Evolutionary conservation across 2,113 vertebrate species (phyloP), one percentile per base, ranked within the genome.

Genomic region (Paradisaea rubra): DNA sequence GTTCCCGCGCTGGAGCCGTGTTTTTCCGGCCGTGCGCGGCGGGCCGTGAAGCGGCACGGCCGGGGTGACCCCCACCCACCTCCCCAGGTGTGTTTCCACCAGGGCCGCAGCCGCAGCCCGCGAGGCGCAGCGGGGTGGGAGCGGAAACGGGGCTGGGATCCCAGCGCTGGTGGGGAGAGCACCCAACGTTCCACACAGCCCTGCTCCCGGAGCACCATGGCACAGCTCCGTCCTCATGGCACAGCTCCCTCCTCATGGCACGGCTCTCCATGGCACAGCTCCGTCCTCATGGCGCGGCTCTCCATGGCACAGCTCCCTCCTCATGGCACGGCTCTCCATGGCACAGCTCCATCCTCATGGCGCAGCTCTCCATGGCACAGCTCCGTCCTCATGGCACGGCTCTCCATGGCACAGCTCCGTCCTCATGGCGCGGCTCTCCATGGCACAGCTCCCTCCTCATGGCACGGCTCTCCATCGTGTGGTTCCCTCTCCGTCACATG

Each of bases 21-120:
- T 69, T 76, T 77, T 35, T 35, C 44, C 6, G 20, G 47, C 72
- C 0, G n/a, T 11, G 77, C 7, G 25, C 19, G 1, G 56, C 1
- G 13, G 57, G 13, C 71, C 15, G 5, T 82, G 88, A 65, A 63
- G 84, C 42, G 3, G 83, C 70, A 52, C 9, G 3, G 39, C 65
- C 3, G 60, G 76, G 84, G 60, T 1, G 71, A 83, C 84, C 84
- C 84, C 93, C 95, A 16, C 95, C 91, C 95, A 91, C 93, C 66
- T 9, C 64, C 60, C 68, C 95, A 94, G 93, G 22, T 94, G 93
- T 0, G 39, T 94, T 96, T 94, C 85, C 95, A 93, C 16, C 27
- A 0, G 41, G 44, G 77, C 80, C 13, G 2, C 6, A 14, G 70
- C 77, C 41, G 28, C 85, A n/a, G 86, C 68, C 65, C 31, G 14